phyloP scores from a whole-genome alignment of 2,797 vertebrate species.

The Cryptoblepharus egeriae region DNA sequence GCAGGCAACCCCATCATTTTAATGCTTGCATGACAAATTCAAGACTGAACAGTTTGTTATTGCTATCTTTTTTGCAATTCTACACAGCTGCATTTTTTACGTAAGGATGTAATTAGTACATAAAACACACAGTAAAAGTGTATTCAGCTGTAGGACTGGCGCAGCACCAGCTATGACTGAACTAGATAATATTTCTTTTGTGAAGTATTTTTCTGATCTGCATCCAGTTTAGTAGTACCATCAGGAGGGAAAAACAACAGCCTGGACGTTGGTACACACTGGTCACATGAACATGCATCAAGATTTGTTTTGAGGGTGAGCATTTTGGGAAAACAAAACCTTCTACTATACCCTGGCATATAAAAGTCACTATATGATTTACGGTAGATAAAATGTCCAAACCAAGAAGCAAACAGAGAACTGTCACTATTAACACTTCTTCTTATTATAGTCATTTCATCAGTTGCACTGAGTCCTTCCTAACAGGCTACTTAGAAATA shows the following conservation, averaged over 20 bases:
- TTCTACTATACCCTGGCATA: not conserved
- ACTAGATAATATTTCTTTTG: not conserved
- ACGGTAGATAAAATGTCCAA: conserved; percentile 4
- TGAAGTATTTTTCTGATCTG: not conserved
- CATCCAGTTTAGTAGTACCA: not conserved
- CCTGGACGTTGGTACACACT: not conserved
- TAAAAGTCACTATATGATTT: not conserved
- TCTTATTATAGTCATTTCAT: not conserved
- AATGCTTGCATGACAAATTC: not conserved
- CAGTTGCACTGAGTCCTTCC: not conserved
- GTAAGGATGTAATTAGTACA: not conserved
- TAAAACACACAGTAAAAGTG: not conserved
- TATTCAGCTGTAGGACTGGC: not conserved
- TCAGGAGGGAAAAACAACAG: not conserved
- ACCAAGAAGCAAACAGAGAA: too few relatives aligned
- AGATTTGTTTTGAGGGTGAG: not conserved
- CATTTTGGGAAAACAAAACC: not conserved
- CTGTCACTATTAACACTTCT: not conserved
- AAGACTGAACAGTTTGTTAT: not conserved
- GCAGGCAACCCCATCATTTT: not conserved
- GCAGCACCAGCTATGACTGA: not conserved
- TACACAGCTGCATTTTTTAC: not conserved
- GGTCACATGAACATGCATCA: not conserved
- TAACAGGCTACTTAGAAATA: not conserved
- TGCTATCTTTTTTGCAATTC: not conserved